A percentile compares a stretch with the other conserved stretches of the same genome.
phyloP scores from a whole-genome alignment of 2,888 invertebrate species.

The Callosobruchus maculatus region DNA sequence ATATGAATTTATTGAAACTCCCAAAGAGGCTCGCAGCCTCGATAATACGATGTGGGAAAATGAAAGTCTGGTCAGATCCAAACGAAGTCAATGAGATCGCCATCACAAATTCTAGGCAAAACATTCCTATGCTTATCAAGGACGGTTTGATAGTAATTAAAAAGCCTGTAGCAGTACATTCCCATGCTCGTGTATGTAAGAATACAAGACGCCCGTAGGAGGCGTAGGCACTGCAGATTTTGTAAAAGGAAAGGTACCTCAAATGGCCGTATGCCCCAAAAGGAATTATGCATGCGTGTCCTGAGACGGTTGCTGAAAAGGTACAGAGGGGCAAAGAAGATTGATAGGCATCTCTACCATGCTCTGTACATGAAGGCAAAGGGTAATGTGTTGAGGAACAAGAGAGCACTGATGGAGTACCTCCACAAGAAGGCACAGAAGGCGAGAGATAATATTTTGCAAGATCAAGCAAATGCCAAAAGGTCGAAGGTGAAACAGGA shows the following conservation, averaged over 20 bases:
- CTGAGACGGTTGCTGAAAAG: slow-evolving; percentile 92
- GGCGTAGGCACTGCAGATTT: slow-evolving; percentile 97
- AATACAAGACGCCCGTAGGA: slow-evolving; percentile 96
- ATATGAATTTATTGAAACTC: slow-evolving; percentile 76
- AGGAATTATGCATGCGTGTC: slow-evolving; percentile 96
- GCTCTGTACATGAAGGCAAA: slow-evolving; percentile 99
- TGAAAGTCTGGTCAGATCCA: slow-evolving; percentile 99
- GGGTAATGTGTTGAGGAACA: slow-evolving; percentile 98
- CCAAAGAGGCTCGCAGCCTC: slow-evolving; percentile 99
- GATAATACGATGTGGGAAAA: slow-evolving; percentile 98
- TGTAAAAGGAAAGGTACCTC: slow-evolving; percentile 99
- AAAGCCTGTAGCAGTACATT: slow-evolving; percentile 98
- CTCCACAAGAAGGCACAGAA: slow-evolving; percentile 99
- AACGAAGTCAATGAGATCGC: slow-evolving; percentile 99
- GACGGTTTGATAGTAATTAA: slow-evolving; percentile 99
- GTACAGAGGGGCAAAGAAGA: slow-evolving; percentile 96
- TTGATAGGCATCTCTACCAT: slow-evolving; percentile 98
- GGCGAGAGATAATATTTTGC: slow-evolving; percentile 92
- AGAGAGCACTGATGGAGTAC: slow-evolving; percentile 99
- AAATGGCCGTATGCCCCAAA: slow-evolving; percentile 98
- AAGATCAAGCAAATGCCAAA: slow-evolving; percentile 97
- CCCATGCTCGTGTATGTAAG: slow-evolving; percentile 95
- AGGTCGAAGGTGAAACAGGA: slow-evolving; percentile 96
- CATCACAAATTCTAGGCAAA: slow-evolving; percentile 98
- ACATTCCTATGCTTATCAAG: slow-evolving; percentile 97